A percentile compares a stretch with the other conserved stretches of the same genome.
Conservation (phyloP, 2,888 invertebrate species). For the Agrochola macilenta region DNA sequence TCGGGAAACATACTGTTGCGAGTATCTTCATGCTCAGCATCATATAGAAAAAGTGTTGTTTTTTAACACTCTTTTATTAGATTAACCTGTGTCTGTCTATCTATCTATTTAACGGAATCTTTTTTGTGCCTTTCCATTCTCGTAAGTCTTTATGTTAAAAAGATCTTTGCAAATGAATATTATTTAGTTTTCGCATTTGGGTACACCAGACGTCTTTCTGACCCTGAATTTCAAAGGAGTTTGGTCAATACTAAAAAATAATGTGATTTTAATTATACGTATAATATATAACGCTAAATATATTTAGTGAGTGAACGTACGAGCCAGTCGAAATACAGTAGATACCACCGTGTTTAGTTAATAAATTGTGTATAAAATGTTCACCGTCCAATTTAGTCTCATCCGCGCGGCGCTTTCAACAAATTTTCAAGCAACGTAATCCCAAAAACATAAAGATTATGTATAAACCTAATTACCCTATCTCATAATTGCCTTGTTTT, state of each 20-base stretch:
- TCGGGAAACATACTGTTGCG: constrained; percentile 28
- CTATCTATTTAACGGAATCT: too few species aligned
- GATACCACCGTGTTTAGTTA: constrained; percentile 2
- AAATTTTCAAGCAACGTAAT: constrained; percentile 69
- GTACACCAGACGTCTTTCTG: background rate
- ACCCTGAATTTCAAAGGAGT: background rate
- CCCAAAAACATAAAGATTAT: constrained; percentile 82
- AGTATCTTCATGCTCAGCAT: constrained; percentile 12
- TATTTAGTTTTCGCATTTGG: background rate
- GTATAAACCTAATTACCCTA: constrained; percentile 88
- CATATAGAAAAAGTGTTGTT: background rate
- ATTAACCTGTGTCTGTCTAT: too few species aligned
- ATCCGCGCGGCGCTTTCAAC: constrained; percentile 46
- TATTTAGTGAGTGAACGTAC: background rate
- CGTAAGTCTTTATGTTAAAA: background rate
- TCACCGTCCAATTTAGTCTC: constrained; percentile 22
- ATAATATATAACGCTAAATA: background rate
- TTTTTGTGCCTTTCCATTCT: background rate
- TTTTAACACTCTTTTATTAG: too few species aligned
- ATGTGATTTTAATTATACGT: background rate
- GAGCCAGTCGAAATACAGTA: background rate
- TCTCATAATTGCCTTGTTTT: constrained; percentile 90
- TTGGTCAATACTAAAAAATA: background rate
- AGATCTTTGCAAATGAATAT: background rate
- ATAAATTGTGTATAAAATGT: constrained; percentile 24